Conservation (phyloP, 2,888 invertebrate species). For the Dasysyrphus tricinctus region DNA sequence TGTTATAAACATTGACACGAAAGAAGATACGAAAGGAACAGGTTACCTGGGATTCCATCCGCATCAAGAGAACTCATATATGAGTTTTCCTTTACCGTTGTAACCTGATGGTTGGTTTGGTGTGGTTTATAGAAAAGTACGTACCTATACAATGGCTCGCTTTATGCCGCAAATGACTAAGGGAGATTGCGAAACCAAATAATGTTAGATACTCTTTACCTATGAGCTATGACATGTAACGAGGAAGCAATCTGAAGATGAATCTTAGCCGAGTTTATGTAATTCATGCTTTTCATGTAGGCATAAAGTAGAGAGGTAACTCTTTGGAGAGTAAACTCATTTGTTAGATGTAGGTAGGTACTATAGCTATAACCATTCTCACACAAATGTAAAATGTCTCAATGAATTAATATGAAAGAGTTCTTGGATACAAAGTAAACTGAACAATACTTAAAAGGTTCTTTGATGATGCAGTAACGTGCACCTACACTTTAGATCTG, state of each 20-base stretch:
- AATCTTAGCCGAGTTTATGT: constrained; percentile 57
- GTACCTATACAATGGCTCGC: constrained; percentile 44
- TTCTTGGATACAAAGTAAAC: constrained; percentile 41
- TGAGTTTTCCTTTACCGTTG: constrained; percentile 20
- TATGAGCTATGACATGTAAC: constrained; percentile 46
- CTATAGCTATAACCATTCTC: neutral
- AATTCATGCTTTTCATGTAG: constrained; percentile 52
- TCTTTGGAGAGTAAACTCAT: constrained; percentile 50
- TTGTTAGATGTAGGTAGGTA: constrained; percentile 16
- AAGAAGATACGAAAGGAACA: constrained; percentile 15
- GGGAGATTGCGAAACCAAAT: constrained; percentile 57
- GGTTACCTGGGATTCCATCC: constrained; percentile 17
- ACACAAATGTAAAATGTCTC: constrained; percentile 27
- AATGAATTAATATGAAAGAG: constrained; percentile 41
- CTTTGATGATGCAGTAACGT: constrained; percentile 37
- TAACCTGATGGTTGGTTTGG: neutral
- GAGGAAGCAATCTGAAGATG: constrained; percentile 54
- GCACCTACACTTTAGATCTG: neutral
- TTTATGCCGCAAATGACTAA: constrained; percentile 40
- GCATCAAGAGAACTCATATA: neutral
- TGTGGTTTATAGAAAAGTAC: neutral
- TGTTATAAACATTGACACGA: constrained; percentile 64
- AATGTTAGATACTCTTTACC: constrained; percentile 32
- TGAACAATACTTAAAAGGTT: constrained; percentile 40
- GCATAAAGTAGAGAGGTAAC: neutral